Evolutionary conservation across 1,140 invertebrate species (phyloP), one percentile per base, ranked within the genome.

Genomic region (Brachionus calyciflorus): DNA sequence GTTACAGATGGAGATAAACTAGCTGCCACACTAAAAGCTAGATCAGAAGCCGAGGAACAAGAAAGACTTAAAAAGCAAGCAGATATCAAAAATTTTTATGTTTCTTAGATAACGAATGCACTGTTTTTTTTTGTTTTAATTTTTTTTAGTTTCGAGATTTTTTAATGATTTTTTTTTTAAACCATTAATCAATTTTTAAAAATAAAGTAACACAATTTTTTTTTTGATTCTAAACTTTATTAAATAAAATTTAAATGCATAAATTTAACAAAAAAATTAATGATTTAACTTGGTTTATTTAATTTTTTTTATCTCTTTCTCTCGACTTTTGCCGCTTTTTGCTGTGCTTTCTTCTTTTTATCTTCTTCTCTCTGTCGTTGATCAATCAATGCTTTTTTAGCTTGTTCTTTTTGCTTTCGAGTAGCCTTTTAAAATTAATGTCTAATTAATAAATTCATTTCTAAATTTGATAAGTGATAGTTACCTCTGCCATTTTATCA

Each of bases 1-100:
- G 14, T 26, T 21, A 26, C 28, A n/a, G 69, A 73, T 10, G 33
- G 33, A 51, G 28, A 49, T 24, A 73, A 41, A 51, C 24, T 33
- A 30, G 0, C n/a, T 14, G 26, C 12, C 12, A 24, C 21, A n/a
- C 10, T 19, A 30, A 73, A 73, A 30, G 46, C n/a, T 17, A 33
- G 48, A 73, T 14, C 12, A 14, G 69, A 73, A 24, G 51, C 46
- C 9, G 69, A 73, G 51, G 69, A 51, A 24, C 17, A 51, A 55
- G 44, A 33, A 12, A 73, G 51, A 51, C 28, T 21, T 9, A 55
- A 73, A 33, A 49, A 51, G 30, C 28, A 73, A 40, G 40, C 40
- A 33, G 51, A 73, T 19, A 73, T 73, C 26, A 73, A 73, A 40
- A 73, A 73, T 73, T 73, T 73, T 51, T 73, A 73, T 12, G 30